A percentile compares a stretch with the other conserved stretches of the same genome.
Conservation (phyloP, 2,113 vertebrate genomes). For the Brachyhypopomus occidentalis region DNA sequence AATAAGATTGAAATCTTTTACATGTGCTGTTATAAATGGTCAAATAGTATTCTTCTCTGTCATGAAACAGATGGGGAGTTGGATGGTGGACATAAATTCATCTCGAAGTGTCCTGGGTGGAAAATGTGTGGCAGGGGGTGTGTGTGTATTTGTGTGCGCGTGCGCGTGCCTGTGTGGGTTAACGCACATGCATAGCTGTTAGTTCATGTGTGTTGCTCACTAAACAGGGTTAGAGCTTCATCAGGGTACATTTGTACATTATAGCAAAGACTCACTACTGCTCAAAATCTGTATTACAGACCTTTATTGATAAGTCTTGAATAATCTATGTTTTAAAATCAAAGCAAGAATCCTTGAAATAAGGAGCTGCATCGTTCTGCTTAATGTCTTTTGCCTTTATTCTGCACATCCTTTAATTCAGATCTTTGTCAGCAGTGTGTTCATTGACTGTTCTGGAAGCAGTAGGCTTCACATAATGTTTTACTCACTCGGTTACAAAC, state of each 20-base stretch:
- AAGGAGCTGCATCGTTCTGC: background rate
- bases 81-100: background rate
- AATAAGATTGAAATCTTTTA: slow-evolving; percentile 28
- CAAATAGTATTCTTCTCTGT: slow-evolving; percentile 5
- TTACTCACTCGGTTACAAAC: background rate
- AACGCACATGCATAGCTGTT: background rate
- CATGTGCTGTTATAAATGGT: slow-evolving; percentile 22
- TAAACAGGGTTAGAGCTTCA: background rate
- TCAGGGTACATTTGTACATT: slow-evolving; percentile 36
- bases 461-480: slow-evolving; percentile 46
- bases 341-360: background rate
- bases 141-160: background rate
- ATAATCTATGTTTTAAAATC: slow-evolving; percentile 2
- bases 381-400: background rate
- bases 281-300: background rate
- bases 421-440: slow-evolving; percentile 10
- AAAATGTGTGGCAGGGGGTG: background rate
- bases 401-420: background rate
- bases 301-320: background rate
- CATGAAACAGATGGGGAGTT: slow-evolving; percentile 12
- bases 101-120: background rate
- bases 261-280: background rate
- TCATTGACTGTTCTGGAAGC: slow-evolving; percentile 66
- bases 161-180: background rate
- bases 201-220: slow-evolving; percentile 12